Conservation (phyloP, 2,113 vertebrate genomes). For the Scolopax mira region DNA sequence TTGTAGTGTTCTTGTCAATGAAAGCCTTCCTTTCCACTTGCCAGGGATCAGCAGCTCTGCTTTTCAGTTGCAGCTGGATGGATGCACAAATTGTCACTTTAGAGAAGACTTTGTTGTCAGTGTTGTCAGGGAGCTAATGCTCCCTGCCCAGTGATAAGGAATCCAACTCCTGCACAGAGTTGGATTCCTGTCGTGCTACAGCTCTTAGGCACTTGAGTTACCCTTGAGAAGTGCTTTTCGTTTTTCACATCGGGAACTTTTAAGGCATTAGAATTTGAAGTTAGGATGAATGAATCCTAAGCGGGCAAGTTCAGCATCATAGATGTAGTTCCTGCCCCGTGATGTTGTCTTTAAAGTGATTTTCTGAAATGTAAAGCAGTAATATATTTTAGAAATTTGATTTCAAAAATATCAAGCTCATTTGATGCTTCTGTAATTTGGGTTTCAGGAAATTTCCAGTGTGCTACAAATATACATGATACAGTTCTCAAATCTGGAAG, state of each 20-base stretch:
- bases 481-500: not conserved
- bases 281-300: not conserved
- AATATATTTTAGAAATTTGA: not conserved
- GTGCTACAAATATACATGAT: not conserved
- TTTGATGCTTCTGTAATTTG: not conserved
- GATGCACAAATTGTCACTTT: not conserved
- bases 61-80: not conserved
- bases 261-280: not conserved
- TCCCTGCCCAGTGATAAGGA: not conserved
- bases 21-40: not conserved
- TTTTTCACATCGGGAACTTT: not conserved
- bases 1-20: accelerated
- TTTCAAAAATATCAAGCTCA: not conserved
- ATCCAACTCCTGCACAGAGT: too few relatives aligned
- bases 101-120: not conserved
- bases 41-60: not conserved
- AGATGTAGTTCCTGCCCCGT: not conserved
- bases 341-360: not conserved
- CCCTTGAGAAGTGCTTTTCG: not conserved
- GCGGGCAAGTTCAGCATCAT: not conserved
- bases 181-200: not conserved
- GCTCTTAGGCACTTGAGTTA: not conserved
- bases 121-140: too few relatives aligned
- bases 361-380: not conserved
- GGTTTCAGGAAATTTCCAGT: not conserved